phyloP scores from a whole-genome alignment of 2,888 invertebrate genomes.

The Zeuzera pyrina region DNA sequence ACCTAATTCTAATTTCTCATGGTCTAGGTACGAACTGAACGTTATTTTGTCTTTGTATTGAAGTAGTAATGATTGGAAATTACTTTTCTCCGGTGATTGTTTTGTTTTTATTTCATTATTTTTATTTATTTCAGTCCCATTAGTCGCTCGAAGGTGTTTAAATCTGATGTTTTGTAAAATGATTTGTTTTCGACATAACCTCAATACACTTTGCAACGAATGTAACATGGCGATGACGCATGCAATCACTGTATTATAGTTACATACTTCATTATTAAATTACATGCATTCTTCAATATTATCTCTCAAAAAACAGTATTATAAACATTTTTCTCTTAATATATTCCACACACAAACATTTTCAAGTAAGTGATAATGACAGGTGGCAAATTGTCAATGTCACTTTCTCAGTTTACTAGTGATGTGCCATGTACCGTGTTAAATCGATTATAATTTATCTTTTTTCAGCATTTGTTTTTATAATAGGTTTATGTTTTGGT shows the following conservation, averaged over 20 bases:
- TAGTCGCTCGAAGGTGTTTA: conserved; percentile 25
- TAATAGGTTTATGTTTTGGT: no score
- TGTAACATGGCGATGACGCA: conserved; percentile 45
- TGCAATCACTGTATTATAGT: neutral
- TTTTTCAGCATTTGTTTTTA: no score
- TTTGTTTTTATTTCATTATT: conserved; percentile 8
- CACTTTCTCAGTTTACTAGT: no score
- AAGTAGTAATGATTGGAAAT: conserved; percentile 35
- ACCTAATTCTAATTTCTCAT: conserved; percentile 45
- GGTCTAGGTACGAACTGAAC: conserved; percentile 55
- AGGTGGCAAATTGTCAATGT: no score
- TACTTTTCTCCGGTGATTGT: conserved; percentile 20
- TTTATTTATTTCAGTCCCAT: conserved; percentile 16
- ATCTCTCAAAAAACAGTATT: no score
- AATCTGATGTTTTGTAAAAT: conserved; percentile 28
- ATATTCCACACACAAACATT: no score
- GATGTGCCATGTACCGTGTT: no score
- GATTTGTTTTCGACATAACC: conserved; percentile 49
- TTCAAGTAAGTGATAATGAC: no score
- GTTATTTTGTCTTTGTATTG: conserved; percentile 51
- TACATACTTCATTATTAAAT: neutral
- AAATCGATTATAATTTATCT: no score
- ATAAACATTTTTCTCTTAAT: no score
- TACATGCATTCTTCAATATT: no score
- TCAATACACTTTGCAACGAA: conserved; percentile 41